Percentiles rank a stretch among this genome's conserved stretches.
These are phyloP conservation scores for Salminus brasiliensis DNA, from an alignment of 2,113 vertebrate genomes.

Conservation along the genomic window DNA sequence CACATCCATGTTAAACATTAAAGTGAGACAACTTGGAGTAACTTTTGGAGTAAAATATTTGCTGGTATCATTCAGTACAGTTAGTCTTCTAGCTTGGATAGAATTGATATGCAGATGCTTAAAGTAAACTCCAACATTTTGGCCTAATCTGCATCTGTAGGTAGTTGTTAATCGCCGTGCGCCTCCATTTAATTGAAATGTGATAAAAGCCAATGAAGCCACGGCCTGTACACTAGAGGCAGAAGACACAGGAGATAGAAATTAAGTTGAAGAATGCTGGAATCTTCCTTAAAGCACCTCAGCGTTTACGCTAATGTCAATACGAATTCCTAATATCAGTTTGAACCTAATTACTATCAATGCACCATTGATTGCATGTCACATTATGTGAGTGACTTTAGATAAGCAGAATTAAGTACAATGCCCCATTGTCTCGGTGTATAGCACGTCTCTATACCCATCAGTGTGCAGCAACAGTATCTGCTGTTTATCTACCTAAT, in stretches of 20 bases:
- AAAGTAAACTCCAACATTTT: no score
- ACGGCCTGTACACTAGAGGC: no score
- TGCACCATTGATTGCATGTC: not conserved
- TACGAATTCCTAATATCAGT: not conserved
- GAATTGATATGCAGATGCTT: no score
- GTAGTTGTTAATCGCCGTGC: no score
- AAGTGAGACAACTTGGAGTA: no score
- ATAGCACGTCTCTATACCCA: not conserved
- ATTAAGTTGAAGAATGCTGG: not conserved
- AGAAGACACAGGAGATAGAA: not conserved
- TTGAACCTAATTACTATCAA: not conserved
- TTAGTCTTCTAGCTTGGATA: no score
- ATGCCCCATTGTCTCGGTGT: not conserved
- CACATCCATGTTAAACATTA: no score
- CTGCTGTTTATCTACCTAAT: not conserved
- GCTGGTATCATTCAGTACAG: no score
- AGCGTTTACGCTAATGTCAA: not conserved
- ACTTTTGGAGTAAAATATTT: no score
- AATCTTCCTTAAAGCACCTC: not conserved
- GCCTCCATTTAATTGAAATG: no score
- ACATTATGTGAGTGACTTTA: not conserved
- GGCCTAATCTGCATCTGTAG: no score
- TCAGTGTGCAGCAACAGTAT: not conserved
- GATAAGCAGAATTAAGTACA: not conserved
- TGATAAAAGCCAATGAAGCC: no score